These are phyloP conservation scores for Drosophila bipectinata DNA, from an alignment of 1,140 invertebrate species.

Conservation along the genomic window DNA sequence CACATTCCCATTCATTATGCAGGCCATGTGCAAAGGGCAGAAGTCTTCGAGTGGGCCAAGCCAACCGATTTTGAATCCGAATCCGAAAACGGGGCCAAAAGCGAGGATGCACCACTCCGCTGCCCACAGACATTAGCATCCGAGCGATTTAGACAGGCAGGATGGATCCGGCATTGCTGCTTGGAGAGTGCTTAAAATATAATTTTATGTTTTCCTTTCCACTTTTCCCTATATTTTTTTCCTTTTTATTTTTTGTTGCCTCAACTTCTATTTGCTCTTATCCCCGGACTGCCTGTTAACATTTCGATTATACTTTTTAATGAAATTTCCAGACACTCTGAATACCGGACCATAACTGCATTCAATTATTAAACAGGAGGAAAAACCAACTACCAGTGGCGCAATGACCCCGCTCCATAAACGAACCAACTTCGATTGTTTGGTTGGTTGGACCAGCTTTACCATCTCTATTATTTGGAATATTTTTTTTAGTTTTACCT, in stretches of 20 bases:
- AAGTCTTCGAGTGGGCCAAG: slow-evolving; percentile 60
- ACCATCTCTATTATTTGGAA: slow-evolving; percentile 9
- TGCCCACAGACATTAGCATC: slow-evolving; percentile 66
- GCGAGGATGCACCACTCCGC: slow-evolving; percentile 22
- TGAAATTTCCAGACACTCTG: slow-evolving; percentile 67
- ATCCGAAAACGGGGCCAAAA: slow-evolving; percentile 5
- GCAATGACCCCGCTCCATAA: slow-evolving; percentile 37
- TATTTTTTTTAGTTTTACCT: slow-evolving; percentile 7
- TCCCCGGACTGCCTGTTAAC: slow-evolving; percentile 38
- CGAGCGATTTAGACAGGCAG: slow-evolving; percentile 50
- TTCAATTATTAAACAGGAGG: slow-evolving; percentile 74
- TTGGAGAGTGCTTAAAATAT: slow-evolving; percentile 59
- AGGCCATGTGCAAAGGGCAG: slow-evolving; percentile 73
- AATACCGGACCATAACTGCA: slow-evolving; percentile 68
- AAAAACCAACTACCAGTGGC: slow-evolving; percentile 22
- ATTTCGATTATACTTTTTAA: slow-evolving; percentile 81
- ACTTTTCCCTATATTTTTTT: slow-evolving; percentile 2
- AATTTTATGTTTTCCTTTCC: slow-evolving; percentile 42
- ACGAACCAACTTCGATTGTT: slow-evolving; percentile 35
- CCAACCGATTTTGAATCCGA: slow-evolving; percentile 29
- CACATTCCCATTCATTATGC: slow-evolving; percentile 72
- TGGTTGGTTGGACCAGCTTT: slow-evolving; percentile 11
- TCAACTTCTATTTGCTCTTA: slow-evolving; percentile 6
- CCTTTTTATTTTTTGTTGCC: slow-evolving; percentile 2
- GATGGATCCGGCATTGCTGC: slow-evolving; percentile 9